A percentile compares a stretch with the other conserved stretches of the same genome.
Evolutionary conservation across 2,888 invertebrate genomes (phyloP).

Genomic region (Chrysolina americana): DNA sequence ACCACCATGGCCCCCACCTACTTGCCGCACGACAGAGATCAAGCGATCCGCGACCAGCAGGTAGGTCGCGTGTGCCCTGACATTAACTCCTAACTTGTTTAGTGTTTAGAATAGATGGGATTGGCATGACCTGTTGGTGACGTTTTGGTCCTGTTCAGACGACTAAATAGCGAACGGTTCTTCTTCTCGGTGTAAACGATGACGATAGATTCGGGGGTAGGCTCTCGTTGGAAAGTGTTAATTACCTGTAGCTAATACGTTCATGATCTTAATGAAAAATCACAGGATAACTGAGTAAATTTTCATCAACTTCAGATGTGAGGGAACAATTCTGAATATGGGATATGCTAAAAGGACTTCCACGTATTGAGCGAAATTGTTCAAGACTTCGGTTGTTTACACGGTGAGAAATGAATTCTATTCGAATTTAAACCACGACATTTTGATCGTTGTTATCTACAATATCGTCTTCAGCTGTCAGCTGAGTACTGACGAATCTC

Average conservation of each 20-base stretch:
- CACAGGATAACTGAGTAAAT: not conserved
- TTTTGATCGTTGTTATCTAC: too few species aligned
- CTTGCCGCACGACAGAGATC: conserved; percentile 86
- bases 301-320: too few species aligned
- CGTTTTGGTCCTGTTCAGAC: conserved; percentile 33
- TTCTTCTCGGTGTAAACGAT: too few species aligned
- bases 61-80: conserved; percentile 73
- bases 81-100: conserved; percentile 46
- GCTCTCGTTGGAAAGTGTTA: not conserved
- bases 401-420: too few species aligned
- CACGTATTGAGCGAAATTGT: not conserved
- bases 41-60: conserved; percentile 88
- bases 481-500: too few species aligned
- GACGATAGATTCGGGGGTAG: not conserved
- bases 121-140: conserved; percentile 60
- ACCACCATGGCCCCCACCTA: conserved; percentile 87
- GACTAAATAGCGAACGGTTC: too few species aligned
- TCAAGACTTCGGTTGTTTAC: not conserved
- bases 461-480: too few species aligned
- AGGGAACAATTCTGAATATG: not conserved
- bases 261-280: not conserved
- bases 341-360: not conserved
- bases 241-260: not conserved
- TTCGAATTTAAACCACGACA: not conserved
- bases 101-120: conserved; percentile 55